Conservation (phyloP, 2,113 vertebrate species). For the Ariopsis seemanni region DNA sequence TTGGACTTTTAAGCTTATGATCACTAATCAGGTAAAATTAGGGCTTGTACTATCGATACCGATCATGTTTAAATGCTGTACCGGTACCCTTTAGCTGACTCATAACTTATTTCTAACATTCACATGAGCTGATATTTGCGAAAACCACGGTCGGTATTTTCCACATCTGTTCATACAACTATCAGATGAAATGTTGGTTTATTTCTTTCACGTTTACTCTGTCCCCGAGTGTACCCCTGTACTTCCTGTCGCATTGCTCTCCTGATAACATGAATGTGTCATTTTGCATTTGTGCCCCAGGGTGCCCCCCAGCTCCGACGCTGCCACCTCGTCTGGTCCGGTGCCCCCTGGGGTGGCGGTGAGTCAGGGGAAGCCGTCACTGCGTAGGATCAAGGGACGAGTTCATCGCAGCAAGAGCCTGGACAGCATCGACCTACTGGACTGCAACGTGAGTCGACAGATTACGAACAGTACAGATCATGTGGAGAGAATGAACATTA, state of each 20-base stretch:
- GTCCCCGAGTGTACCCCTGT: background rate
- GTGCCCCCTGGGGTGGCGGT: conserved; percentile 72
- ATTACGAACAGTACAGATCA: background rate
- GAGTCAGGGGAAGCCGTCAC: conserved; percentile 92
- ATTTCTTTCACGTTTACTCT: background rate
- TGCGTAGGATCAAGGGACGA: conserved; percentile 93
- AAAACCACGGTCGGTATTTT: background rate
- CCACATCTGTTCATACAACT: background rate
- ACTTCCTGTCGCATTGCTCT: background rate
- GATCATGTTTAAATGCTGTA: too few species aligned
- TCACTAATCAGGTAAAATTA: too few species aligned
- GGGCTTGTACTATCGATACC: too few species aligned
- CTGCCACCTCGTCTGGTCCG: conserved; percentile 82
- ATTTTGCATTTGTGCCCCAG: conserved; percentile 64
- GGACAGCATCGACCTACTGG: conserved; percentile 91
- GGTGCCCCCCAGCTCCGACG: conserved; percentile 77
- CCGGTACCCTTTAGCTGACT: background rate
- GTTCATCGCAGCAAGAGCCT: conserved; percentile 95
- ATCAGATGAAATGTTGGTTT: too few species aligned
- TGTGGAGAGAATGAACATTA: too few species aligned
- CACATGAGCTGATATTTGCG: background rate
- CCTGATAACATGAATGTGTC: background rate
- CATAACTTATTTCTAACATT: background rate
- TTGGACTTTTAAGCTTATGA: too few species aligned
- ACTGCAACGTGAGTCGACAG: conserved; percentile 84